Evolutionary conservation across 2,888 invertebrate genomes (phyloP).

Genomic region (Machimus rusticus): DNA sequence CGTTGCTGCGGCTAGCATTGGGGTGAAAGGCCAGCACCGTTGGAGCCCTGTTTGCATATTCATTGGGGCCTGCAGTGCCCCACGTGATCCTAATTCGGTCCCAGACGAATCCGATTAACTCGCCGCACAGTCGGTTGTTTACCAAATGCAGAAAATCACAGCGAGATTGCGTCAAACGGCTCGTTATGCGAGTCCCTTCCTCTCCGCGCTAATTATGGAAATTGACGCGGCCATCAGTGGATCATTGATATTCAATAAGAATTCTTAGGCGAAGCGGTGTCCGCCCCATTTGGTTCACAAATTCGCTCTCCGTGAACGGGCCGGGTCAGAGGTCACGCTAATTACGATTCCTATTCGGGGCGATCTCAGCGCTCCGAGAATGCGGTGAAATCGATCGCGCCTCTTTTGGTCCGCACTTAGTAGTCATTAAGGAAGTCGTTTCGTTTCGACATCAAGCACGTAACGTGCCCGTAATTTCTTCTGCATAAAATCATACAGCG

Average conservation of each 20-base stretch:
- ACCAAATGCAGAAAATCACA: conserved; percentile 8
- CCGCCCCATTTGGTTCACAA: conserved; percentile 28
- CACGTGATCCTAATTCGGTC: conserved; percentile 11
- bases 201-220: conserved; percentile 34
- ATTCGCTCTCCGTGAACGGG: neutral
- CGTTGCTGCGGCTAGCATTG: neutral
- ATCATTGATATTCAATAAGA: conserved; percentile 30
- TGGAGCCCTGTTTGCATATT: neutral
- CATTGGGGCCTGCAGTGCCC: neutral
- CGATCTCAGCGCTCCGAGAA: conserved; percentile 10
- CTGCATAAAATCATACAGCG: conserved; percentile 10
- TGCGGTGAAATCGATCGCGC: conserved; percentile 32
- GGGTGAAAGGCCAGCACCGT: neutral
- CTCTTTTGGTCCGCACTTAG: conserved; percentile 27
- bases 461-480: conserved; percentile 13
- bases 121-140: neutral
- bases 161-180: neutral
- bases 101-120: conserved; percentile 16
- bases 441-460: conserved; percentile 35
- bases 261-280: neutral
- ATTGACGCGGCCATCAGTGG: neutral
- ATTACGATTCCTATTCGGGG: conserved; percentile 3
- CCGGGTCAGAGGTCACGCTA: conserved; percentile 3
- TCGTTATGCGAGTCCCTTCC: neutral
- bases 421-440: conserved; percentile 40